Evolutionary conservation across 1,140 invertebrate species (phyloP).

Genomic region (Drosophila eugracilis): DNA sequence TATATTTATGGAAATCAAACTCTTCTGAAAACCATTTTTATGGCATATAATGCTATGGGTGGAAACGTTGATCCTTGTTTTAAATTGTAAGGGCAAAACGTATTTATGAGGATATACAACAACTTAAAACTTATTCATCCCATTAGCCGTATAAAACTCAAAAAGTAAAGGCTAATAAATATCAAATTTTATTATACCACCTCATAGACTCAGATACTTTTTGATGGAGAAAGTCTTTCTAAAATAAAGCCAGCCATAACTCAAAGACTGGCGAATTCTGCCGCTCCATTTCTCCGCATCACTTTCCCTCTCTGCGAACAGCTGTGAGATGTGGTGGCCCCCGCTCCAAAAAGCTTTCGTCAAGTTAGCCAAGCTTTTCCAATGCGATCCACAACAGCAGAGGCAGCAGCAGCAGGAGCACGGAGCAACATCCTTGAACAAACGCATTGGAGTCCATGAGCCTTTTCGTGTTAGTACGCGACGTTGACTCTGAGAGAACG

Average conservation of each 20-base stretch:
- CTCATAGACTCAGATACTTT: not conserved
- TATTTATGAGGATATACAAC: too few relatives aligned
- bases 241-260: not conserved
- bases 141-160: too few relatives aligned
- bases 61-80: too few relatives aligned
- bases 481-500: constrained; percentile 69
- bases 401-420: too few relatives aligned
- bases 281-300: constrained; percentile 3
- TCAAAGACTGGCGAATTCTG: constrained; percentile 6
- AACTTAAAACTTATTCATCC: too few relatives aligned
- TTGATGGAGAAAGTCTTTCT: not conserved
- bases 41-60: too few relatives aligned
- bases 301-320: constrained; percentile 68
- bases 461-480: constrained; percentile 72
- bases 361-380: constrained; percentile 56
- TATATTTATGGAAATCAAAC: too few relatives aligned
- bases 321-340: constrained; percentile 32
- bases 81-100: too few relatives aligned
- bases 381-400: constrained; percentile 63
- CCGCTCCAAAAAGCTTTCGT: constrained; percentile 59
- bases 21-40: too few relatives aligned
- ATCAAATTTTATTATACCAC: not conserved
- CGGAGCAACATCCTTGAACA: constrained; percentile 73
- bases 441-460: constrained; percentile 58
- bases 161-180: too few relatives aligned